These are phyloP conservation scores for Bombus fervidus DNA, from an alignment of 1,140 invertebrate genomes.

Conservation along the genomic window DNA sequence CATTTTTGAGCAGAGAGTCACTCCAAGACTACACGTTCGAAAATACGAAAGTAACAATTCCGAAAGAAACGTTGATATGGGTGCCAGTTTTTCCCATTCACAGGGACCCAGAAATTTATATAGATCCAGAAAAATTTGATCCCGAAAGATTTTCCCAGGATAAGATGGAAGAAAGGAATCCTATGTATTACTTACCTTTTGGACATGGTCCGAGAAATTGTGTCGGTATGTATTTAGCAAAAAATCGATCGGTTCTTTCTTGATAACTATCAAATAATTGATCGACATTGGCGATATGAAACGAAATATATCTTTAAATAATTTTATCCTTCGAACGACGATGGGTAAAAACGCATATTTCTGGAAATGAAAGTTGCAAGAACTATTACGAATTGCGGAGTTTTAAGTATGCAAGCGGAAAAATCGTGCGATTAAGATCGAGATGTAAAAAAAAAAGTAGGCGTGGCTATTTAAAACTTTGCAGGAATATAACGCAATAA, in stretches of 20 bases:
- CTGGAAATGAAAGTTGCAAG: no score
- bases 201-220: conserved; percentile 89
- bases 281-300: no score
- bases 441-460: no score
- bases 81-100: conserved; percentile 83
- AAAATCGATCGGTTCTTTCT: neutral
- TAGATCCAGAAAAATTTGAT: conserved; percentile 83
- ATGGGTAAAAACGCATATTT: no score
- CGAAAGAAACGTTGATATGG: conserved; percentile 77
- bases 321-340: no score
- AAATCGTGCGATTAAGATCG: no score
- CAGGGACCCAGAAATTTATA: conserved; percentile 84
- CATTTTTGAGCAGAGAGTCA: conserved; percentile 79
- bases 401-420: no score
- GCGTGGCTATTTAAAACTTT: no score
- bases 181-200: conserved; percentile 86
- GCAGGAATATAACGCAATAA: no score
- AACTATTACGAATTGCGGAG: no score
- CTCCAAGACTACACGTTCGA: conserved; percentile 81
- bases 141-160: conserved; percentile 85
- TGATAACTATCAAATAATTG: neutral
- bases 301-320: no score
- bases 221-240: conserved; percentile 83
- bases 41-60: conserved; percentile 76
- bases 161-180: conserved; percentile 72